Evolutionary conservation across 1,140 invertebrate genomes (phyloP).

Genomic region (Zaprionus gabonicus): DNA sequence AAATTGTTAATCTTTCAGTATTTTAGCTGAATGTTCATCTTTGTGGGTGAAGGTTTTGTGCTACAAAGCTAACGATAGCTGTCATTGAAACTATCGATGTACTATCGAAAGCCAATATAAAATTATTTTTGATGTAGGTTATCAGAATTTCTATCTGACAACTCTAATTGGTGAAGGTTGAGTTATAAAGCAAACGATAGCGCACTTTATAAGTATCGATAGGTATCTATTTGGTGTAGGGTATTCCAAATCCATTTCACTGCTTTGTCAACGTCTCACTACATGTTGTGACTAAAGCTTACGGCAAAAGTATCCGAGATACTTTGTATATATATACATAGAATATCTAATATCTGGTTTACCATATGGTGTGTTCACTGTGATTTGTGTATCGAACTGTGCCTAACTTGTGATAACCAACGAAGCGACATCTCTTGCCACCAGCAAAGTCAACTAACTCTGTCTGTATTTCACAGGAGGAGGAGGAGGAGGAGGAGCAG

Average conservation of each 20-base stretch:
- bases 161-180: not conserved
- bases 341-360: constrained; percentile 44
- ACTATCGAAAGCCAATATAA: not conserved
- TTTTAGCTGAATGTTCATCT: not conserved
- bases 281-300: constrained; percentile 26
- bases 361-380: constrained; percentile 60
- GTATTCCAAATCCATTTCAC: not conserved
- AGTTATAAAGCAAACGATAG: too few species aligned
- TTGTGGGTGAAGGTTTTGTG: not conserved
- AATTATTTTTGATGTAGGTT: not conserved
- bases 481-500: constrained; percentile 49
- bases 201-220: not conserved
- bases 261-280: not conserved
- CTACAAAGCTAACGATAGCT: not conserved
- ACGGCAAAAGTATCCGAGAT: not conserved
- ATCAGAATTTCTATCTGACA: not conserved
- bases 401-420: constrained; percentile 38
- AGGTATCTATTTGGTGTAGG: not conserved
- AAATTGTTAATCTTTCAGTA: not conserved
- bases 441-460: constrained; percentile 21
- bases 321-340: not conserved
- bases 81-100: not conserved
- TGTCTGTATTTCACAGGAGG: constrained; percentile 58
- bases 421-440: not conserved
- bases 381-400: constrained; percentile 35